phyloP scores from a whole-genome alignment of 2,113 vertebrate species.

The Sylvietta virens region DNA sequence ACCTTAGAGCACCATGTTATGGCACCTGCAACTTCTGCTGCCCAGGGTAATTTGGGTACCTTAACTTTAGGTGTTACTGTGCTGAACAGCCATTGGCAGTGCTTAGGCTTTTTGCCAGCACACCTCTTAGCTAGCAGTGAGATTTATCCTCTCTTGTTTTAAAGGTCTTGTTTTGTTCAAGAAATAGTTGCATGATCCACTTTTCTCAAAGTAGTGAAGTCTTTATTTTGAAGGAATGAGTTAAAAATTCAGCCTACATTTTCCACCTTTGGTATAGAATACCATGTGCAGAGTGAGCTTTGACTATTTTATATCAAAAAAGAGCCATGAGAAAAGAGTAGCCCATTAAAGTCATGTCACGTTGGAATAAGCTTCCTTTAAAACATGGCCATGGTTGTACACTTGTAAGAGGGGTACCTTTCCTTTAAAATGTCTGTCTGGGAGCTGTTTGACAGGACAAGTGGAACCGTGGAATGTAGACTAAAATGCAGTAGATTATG shows the following conservation, averaged over 20 bases:
- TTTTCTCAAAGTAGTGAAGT: not conserved
- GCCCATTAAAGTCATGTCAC: not conserved
- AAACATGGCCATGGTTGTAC: fast-evolving
- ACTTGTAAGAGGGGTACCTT: not conserved
- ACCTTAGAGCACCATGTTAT: fast-evolving
- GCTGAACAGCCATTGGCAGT: not conserved
- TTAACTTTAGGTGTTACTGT: not conserved
- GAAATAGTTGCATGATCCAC: not conserved
- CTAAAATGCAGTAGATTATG: not conserved
- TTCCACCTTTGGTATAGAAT: not conserved
- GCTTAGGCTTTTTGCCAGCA: not conserved
- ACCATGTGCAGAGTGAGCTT: not conserved
- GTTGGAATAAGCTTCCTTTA: not conserved
- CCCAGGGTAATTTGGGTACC: not conserved
- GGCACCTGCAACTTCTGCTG: not conserved
- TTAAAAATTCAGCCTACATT: not conserved
- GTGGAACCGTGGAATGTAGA: not conserved
- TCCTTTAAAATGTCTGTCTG: not conserved
- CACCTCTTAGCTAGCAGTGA: not conserved
- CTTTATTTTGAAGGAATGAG: not conserved
- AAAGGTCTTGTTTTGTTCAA: not conserved
- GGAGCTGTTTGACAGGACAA: not conserved
- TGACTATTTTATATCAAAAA: not conserved
- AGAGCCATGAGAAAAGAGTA: not conserved
- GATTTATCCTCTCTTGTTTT: not conserved